Evolutionary conservation across 2,797 vertebrate genomes (phyloP).

Genomic region (Phataginus tricuspis): DNA sequence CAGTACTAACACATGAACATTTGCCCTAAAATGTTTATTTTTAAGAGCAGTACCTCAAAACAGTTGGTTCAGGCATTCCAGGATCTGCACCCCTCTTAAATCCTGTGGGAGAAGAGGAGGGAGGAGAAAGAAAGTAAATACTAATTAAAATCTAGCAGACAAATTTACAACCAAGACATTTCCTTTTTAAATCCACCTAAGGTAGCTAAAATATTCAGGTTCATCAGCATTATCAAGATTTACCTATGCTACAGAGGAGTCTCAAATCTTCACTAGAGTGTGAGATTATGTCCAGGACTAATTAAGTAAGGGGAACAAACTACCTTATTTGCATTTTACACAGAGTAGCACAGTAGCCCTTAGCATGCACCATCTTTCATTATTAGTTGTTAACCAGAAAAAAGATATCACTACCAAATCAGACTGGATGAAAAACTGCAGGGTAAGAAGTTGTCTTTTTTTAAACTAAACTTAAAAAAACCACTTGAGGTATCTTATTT

Average conservation of each 20-base stretch:
- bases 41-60: conserved; percentile 86
- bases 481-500: neutral
- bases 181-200: neutral
- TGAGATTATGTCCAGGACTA: neutral
- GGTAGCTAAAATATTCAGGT: neutral
- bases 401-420: neutral
- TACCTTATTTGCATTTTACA: neutral
- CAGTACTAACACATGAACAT: neutral
- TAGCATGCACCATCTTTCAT: neutral
- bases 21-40: conserved; percentile 14
- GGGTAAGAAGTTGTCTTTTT: neutral
- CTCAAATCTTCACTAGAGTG: neutral
- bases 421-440: neutral
- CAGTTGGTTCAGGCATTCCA: conserved; percentile 94
- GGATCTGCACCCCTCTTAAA: conserved; percentile 96
- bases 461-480: neutral
- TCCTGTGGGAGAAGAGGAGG: conserved; percentile 83
- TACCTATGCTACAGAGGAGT: neutral
- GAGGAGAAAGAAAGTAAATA: neutral
- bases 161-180: neutral
- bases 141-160: conserved; percentile 52
- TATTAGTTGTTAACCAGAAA: neutral
- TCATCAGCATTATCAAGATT: neutral
- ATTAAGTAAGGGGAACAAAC: neutral
- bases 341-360: neutral